These are phyloP conservation scores for Zaprionus lineosus DNA, from an alignment of 2,888 invertebrate genomes.

Conservation along the genomic window DNA sequence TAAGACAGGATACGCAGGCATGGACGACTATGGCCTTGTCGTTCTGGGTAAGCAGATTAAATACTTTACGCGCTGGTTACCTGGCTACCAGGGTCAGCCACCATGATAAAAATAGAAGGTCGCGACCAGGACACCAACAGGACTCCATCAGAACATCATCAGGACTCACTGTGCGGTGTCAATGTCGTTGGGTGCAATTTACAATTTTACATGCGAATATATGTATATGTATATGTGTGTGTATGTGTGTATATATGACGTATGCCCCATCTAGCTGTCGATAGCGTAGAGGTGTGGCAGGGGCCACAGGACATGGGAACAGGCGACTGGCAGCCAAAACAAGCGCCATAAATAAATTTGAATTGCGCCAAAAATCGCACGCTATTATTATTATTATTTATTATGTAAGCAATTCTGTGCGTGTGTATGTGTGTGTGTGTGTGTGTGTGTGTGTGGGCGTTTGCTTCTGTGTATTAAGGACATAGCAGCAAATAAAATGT, in stretches of 20 bases:
- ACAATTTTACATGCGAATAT: conserved; percentile 5
- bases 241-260: conserved; percentile 6
- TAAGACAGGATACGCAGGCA: conserved; percentile 17
- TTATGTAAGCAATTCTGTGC: conserved; percentile 70
- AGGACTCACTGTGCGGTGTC: background rate
- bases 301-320: background rate
- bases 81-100: conserved; percentile 65
- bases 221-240: background rate
- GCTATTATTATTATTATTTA: conserved; percentile 78
- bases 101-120: conserved; percentile 62
- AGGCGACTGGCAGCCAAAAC: conserved; percentile 42
- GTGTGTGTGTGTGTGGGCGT: conserved; percentile 1
- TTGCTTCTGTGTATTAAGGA: conserved; percentile 1
- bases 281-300: conserved; percentile 25
- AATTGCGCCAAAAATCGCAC: conserved; percentile 77
- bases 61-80: conserved; percentile 54
- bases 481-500: conserved; percentile 39
- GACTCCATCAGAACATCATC: conserved; percentile 8
- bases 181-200: conserved; percentile 5
- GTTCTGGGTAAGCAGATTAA: conserved; percentile 66
- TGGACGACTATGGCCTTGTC: background rate
- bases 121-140: conserved; percentile 14
- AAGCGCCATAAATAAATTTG: conserved; percentile 72
- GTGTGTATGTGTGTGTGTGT: background rate
- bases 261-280: conserved; percentile 26